Base-by-base conservation (phyloP, 2,113 vertebrate species). In the Gallinago jamesoni region DNA sequence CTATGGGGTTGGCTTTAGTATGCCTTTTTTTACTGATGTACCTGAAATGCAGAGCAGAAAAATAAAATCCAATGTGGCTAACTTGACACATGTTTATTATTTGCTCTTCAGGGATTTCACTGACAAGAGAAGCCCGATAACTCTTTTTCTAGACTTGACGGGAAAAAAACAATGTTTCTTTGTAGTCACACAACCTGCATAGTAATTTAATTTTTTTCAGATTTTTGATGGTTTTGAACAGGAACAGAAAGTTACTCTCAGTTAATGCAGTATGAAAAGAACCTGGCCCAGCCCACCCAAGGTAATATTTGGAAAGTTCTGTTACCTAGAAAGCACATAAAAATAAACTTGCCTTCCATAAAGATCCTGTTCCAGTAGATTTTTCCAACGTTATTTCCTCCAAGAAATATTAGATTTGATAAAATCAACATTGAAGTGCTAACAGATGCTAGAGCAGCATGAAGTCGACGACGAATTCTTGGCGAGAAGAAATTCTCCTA, bases 341-440 rank as follows among this genome's bases (percentile, higher is more conserved):
- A 96, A 88, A 90, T 68, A 86, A 84, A 92, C 96, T 96, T 97
- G 98, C 99, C 99, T 98, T 99, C 98, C 79, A 99, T 33, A 96
- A 99, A 99, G 92, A 99, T 98, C 79, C 99, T 98, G 87, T 99
- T 98, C 99, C 99, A 99, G 97, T 99, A 99, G 96, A 99, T 98
- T 96, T 96, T 98, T 69, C 99, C 99, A 43, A 99, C 98, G 6
- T 99, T 98, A 94, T 95, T 98, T 73, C 99, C 99, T 56, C 99
- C 99, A 2, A 99, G 99, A 97, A 99, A 99, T 86, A 99, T 98
- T 84, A 99, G 98, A 97, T 99, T 99, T 96, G 99, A 99, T 89
- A 99, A 98, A 98, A 99, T 99, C 97, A 99, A 97, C 98, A 99
- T 97, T 33, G 99, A 98, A 30, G 99, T 99, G 56, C 99, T 99